phyloP scores from a whole-genome alignment of 2,113 vertebrate genomes.

The Hiodon tergisus region DNA sequence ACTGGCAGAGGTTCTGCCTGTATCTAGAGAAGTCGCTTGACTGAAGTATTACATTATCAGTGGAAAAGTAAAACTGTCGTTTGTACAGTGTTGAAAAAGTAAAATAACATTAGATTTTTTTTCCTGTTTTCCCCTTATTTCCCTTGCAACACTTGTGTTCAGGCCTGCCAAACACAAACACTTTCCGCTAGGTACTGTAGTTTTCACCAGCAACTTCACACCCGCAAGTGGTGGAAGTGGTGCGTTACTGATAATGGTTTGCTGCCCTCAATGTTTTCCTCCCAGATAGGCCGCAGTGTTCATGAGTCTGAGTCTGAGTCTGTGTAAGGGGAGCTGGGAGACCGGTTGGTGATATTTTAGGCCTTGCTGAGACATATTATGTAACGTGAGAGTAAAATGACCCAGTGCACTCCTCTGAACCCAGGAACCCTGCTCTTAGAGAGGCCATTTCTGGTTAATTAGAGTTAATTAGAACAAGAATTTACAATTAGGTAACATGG shows the following conservation, averaged over 20 bases:
- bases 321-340: slow-evolving; percentile 7
- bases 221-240: neutral
- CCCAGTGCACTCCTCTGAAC: slow-evolving; percentile 1
- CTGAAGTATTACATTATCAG: neutral
- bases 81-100: too few species aligned
- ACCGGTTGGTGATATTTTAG: slow-evolving; percentile 10
- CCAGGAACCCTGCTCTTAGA: too few species aligned
- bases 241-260: slow-evolving; percentile 4
- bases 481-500: too few species aligned
- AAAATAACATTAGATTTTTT: too few species aligned
- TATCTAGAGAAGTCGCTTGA: neutral
- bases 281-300: neutral
- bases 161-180: neutral
- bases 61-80: too few species aligned
- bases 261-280: neutral
- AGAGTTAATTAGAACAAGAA: too few species aligned
- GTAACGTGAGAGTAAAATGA: slow-evolving; percentile 7
- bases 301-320: slow-evolving; percentile 16
- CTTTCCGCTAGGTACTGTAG: neutral
- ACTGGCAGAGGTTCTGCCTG: neutral
- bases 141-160: too few species aligned
- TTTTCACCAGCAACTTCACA: neutral
- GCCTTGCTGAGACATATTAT: slow-evolving; percentile 11
- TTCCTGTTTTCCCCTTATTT: neutral
- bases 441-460: too few species aligned